These are phyloP conservation scores for Mactromeris polynyma DNA, from an alignment of 2,888 invertebrate genomes.

Conservation along the genomic window DNA sequence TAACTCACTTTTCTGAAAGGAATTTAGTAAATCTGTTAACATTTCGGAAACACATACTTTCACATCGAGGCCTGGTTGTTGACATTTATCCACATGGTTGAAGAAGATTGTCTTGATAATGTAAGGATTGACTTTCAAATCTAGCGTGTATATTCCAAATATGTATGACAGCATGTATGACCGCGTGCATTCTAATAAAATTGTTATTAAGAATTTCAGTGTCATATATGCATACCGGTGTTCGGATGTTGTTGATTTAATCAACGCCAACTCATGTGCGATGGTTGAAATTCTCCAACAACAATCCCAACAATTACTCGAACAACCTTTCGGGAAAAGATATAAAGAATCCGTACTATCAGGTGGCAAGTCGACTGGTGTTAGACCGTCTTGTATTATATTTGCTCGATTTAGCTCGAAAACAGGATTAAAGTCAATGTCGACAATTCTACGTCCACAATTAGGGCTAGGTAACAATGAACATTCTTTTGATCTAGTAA, in stretches of 20 bases:
- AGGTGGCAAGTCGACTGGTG: neutral
- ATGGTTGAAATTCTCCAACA: constrained; percentile 3
- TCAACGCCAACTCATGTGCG: neutral
- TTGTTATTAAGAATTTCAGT: neutral
- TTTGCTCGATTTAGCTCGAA: neutral
- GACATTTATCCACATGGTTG: neutral
- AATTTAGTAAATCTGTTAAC: neutral
- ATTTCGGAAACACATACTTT: neutral
- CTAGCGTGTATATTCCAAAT: no score
- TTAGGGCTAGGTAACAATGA: neutral
- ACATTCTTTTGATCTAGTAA: neutral
- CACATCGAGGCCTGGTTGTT: neutral
- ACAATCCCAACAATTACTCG: neutral
- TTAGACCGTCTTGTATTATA: neutral
- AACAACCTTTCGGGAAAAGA: neutral
- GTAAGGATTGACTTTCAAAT: neutral
- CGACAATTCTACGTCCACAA: neutral
- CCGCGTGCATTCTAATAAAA: neutral
- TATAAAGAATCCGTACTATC: neutral
- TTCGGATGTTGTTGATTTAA: neutral
- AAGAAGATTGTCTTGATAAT: neutral
- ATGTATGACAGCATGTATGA: no score
- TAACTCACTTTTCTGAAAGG: neutral
- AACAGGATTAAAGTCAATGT: neutral
- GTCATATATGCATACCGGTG: neutral